Conservation (phyloP, 2,797 vertebrate species). For the Notolabrus celidotus region DNA sequence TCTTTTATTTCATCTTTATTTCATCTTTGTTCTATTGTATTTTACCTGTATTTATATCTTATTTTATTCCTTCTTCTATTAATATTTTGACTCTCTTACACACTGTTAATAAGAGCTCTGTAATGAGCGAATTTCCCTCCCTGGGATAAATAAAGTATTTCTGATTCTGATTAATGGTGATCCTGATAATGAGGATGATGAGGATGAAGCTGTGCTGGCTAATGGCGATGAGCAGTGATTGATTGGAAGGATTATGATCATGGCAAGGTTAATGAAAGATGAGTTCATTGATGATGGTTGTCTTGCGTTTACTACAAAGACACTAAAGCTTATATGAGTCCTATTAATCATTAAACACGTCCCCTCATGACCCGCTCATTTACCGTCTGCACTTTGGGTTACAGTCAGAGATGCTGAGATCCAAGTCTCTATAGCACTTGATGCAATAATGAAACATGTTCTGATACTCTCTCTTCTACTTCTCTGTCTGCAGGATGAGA, state of each 20-base stretch:
- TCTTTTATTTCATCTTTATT: too few relatives aligned
- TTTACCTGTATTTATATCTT: too few relatives aligned
- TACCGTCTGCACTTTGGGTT: neutral
- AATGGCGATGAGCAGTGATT: conserved; percentile 10
- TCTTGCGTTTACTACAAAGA: conserved; percentile 19
- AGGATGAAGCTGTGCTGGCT: conserved; percentile 10
- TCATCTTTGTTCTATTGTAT: too few relatives aligned
- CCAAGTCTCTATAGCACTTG: neutral
- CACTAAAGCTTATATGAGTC: conserved; percentile 4
- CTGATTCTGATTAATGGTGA: too few relatives aligned
- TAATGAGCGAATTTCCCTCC: too few relatives aligned
- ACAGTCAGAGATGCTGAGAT: conserved; percentile 8
- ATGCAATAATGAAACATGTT: neutral
- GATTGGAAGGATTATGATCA: conserved; percentile 9
- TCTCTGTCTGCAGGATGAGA: conserved; percentile 89
- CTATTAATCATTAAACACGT: conserved; percentile 14
- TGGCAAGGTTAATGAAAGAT: conserved; percentile 20
- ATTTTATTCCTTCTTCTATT: too few relatives aligned
- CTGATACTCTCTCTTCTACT: neutral
- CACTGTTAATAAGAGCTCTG: too few relatives aligned
- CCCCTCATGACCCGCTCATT: conserved; percentile 11
- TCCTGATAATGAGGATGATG: conserved; percentile 28
- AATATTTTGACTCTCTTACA: too few relatives aligned
- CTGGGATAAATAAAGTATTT: too few relatives aligned
- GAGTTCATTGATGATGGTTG: conserved; percentile 17